Base-by-base conservation (phyloP, 2,113 vertebrate genomes). In the Tragelaphus strepsiceros region DNA sequence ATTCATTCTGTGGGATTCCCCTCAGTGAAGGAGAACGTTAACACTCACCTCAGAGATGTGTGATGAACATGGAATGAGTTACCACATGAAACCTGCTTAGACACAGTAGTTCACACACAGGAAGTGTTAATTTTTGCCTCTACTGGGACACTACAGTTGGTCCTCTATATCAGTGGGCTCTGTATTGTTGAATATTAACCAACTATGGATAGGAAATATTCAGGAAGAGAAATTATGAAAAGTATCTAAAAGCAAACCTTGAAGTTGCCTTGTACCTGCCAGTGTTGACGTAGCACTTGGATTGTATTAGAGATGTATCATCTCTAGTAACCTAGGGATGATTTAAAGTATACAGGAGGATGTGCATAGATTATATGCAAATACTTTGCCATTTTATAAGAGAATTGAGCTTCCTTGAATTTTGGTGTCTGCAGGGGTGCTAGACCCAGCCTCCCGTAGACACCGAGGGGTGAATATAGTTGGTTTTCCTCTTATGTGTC, bases 401-500 rank as follows among this genome's bases (percentile, higher is more conserved):
- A 82, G 11, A 24, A 6, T n/a, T 54, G 3, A 82, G 19, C 32
- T 54, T 82, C 80, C 51, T 54, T 54, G 80, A n/a, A 54, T 82
- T 54, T 32, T 82, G 19, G 3, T 22, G 21, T 54, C 30, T 0
- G 0, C 51, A 24, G 32, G 32, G 80, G 6, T 35, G 30, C 80
- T 82, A 21, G 80, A 82, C 10, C 49, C 30, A 22, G 11, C 12
- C 30, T 46, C 19, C 32, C 1, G 0, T 22, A 53, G 51, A 82
- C 32, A 24, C 3, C 0, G 10, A 82, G 17, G 80, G 30, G 19
- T 7, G 6, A n/a, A 13, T 8, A 11, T 82, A 22, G 46, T 32
- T 90, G 90, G 0, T 14, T 67, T 96, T 46, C 9, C 59, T 53
- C 26, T 19, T 58, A 2, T 3, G 26, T 67, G 16, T 54, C n/a